Evolutionary conservation across 2,113 vertebrate genomes (phyloP).

Genomic region (Cyanoderma ruficeps): DNA sequence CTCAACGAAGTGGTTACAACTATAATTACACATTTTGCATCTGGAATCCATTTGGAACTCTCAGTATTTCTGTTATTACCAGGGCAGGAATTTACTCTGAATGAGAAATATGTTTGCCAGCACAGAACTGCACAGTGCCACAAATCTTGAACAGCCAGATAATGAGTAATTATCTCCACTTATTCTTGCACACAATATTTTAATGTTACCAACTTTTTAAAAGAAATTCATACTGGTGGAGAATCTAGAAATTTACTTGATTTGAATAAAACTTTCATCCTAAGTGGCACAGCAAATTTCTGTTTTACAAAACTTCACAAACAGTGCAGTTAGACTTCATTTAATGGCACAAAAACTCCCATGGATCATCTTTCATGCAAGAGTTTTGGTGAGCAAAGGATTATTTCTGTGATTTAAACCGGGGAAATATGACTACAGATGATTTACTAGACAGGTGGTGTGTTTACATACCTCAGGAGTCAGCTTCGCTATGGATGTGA

Average conservation of each 20-base stretch:
- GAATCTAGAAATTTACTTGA: not conserved
- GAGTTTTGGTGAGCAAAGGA: not conserved
- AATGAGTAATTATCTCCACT: not conserved
- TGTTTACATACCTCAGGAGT: slow-evolving; percentile 90
- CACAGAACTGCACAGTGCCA: not conserved
- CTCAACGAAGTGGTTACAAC: not conserved
- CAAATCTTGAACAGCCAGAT: not conserved
- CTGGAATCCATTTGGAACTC: not conserved
- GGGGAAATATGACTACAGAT: not conserved
- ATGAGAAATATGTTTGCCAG: not conserved
- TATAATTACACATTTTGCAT: not conserved
- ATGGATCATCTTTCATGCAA: not conserved
- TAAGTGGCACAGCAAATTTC: not conserved
- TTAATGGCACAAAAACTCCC: not conserved
- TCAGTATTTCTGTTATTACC: not conserved
- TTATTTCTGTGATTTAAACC: not conserved
- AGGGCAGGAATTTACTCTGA: not conserved
- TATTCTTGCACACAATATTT: not conserved
- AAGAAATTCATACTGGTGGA: not conserved
- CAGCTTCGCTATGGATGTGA: slow-evolving; percentile 98
- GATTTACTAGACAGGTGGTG: not conserved
- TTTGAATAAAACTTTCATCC: not conserved
- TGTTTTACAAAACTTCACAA: not conserved
- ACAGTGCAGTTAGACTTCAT: not conserved
- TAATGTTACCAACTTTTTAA: not conserved